Conservation (phyloP, 2,113 vertebrate genomes). For the Formicarius rufipectus region DNA sequence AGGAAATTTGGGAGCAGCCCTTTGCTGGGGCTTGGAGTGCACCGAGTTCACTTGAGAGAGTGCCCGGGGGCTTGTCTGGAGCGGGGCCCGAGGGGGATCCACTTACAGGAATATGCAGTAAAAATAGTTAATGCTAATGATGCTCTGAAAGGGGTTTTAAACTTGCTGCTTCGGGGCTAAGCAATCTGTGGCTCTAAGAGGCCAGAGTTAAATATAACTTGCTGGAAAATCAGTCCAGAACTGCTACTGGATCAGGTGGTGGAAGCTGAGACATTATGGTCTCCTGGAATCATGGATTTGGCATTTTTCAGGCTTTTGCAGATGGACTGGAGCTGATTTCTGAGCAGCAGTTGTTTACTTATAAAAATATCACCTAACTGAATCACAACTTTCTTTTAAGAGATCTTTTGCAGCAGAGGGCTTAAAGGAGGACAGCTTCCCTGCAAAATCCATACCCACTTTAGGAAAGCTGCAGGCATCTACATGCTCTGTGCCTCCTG, state of each 20-base stretch:
- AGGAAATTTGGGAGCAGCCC: neutral
- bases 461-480: neutral
- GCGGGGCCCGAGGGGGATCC: neutral
- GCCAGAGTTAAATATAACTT: neutral
- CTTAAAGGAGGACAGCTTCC: neutral
- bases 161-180: neutral
- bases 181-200: neutral
- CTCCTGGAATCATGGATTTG: neutral
- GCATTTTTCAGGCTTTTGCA: neutral
- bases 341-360: neutral
- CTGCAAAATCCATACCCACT: neutral
- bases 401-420: neutral
- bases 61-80: neutral
- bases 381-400: neutral
- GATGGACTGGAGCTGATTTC: neutral
- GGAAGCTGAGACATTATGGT: neutral
- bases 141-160: constrained; percentile 6
- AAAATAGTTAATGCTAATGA: constrained; percentile 13
- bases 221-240: neutral
- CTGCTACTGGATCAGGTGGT: constrained; percentile 21
- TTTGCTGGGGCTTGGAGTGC: neutral
- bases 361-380: neutral
- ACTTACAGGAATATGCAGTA: neutral
- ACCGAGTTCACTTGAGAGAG: neutral
- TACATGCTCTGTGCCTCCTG: neutral